These are phyloP conservation scores for Valencia hispanica DNA, from an alignment of 2,797 vertebrate genomes.

Conservation along the genomic window DNA sequence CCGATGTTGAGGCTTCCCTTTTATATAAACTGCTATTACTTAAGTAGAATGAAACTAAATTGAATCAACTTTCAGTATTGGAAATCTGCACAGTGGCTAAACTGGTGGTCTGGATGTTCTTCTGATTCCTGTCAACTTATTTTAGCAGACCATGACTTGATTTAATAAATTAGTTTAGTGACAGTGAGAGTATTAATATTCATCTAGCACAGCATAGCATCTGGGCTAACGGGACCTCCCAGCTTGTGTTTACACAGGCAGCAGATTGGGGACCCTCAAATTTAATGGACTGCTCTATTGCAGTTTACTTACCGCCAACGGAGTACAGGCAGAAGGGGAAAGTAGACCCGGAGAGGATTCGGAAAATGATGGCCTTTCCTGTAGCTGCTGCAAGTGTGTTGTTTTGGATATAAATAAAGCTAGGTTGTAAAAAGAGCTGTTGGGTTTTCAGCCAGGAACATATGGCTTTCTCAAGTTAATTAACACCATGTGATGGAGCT, in stretches of 20 bases:
- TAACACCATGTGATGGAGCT: slow-evolving; percentile 60
- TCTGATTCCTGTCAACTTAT: slow-evolving; percentile 40
- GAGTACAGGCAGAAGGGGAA: slow-evolving; percentile 5
- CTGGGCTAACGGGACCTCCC: slow-evolving; percentile 59
- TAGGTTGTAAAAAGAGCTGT: slow-evolving; percentile 20
- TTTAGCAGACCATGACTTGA: slow-evolving; percentile 54
- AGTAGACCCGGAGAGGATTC: neutral
- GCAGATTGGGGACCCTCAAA: slow-evolving; percentile 49
- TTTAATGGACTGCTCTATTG: slow-evolving; percentile 60
- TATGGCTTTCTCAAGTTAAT: slow-evolving; percentile 65
- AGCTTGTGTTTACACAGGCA: slow-evolving; percentile 66
- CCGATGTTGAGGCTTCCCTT: neutral
- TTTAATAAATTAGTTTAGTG: slow-evolving; percentile 44
- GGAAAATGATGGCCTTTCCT: neutral
- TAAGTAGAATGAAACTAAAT: slow-evolving; percentile 35
- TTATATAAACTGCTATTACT: slow-evolving; percentile 23
- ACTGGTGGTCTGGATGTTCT: slow-evolving; percentile 30
- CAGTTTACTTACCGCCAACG: slow-evolving; percentile 39
- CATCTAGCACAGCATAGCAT: slow-evolving; percentile 51
- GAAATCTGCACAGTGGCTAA: slow-evolving; percentile 16
- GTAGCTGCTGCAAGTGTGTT: slow-evolving; percentile 3
- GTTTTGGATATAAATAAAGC: slow-evolving; percentile 32
- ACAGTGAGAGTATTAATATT: slow-evolving; percentile 52
- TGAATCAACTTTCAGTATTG: slow-evolving; percentile 31
- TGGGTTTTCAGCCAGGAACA: slow-evolving; percentile 37